These are phyloP conservation scores for Drosophila ambigua DNA, from an alignment of 1,140 invertebrate genomes.

Conservation along the genomic window DNA sequence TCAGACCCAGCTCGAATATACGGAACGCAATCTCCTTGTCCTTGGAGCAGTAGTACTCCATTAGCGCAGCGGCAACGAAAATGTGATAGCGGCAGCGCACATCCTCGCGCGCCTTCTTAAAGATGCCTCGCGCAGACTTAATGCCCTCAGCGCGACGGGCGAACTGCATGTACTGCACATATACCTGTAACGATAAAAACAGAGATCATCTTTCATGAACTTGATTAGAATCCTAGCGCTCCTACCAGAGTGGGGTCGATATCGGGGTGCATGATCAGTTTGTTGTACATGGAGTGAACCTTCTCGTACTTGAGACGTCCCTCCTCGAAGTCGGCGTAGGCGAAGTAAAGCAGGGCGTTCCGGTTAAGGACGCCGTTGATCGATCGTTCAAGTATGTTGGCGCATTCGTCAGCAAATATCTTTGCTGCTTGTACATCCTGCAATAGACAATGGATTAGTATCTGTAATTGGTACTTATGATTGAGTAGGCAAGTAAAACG, in stretches of 20 bases:
- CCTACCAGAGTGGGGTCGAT: conserved; percentile 96
- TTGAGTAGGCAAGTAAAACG: conserved; percentile 50
- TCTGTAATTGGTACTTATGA: background rate
- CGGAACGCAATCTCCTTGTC: conserved; percentile 99
- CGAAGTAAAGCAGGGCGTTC: conserved; percentile 98
- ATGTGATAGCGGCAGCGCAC: conserved; percentile 93
- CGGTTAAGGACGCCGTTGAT: conserved; percentile 94
- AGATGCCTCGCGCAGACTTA: conserved; percentile 96
- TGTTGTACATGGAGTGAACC: conserved; percentile 98
- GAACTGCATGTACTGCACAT: conserved; percentile 99
- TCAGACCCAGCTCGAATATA: conserved; percentile 98
- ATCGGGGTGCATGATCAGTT: conserved; percentile 93
- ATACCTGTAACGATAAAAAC: conserved; percentile 87
- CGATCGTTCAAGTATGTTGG: conserved; percentile 96
- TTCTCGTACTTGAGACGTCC: conserved; percentile 98
- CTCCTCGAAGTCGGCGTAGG: conserved; percentile 99
- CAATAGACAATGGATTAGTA: background rate
- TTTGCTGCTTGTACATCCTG: conserved; percentile 96
- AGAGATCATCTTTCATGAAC: background rate
- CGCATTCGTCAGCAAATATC: conserved; percentile 96
- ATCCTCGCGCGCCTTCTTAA: conserved; percentile 98
- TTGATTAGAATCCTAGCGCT: conserved; percentile 5
- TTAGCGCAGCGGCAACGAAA: conserved; percentile 97
- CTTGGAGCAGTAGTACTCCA: conserved; percentile 99
- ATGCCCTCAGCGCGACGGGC: conserved; percentile 98